Percentiles rank a stretch among this genome's conserved stretches.
Evolutionary conservation across 1,140 invertebrate genomes (phyloP).

Genomic region (Hirudo medicinalis): DNA sequence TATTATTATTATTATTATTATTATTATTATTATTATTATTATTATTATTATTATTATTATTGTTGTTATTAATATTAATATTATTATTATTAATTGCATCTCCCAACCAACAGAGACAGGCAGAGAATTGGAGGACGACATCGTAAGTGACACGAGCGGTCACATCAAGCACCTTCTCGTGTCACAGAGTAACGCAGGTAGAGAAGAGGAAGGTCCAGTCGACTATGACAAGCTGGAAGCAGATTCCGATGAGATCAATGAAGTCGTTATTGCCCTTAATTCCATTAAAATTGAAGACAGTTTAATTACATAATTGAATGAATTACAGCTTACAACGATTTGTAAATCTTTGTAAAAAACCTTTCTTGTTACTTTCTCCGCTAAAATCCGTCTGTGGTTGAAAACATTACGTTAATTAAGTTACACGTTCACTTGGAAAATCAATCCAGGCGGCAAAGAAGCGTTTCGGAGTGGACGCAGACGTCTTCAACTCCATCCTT

Average conservation of each 20-base stretch:
- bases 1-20: too few species aligned
- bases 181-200: slow-evolving; percentile 28
- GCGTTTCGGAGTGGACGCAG: slow-evolving; percentile 58
- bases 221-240: slow-evolving; percentile 34
- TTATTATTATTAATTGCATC: neutral
- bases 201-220: slow-evolving; percentile 29
- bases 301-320: too few species aligned
- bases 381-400: too few species aligned
- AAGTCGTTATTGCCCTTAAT: neutral
- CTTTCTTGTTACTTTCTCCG: too few species aligned
- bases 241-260: slow-evolving; percentile 33
- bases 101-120: neutral
- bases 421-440: too few species aligned
- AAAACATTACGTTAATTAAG: too few species aligned
- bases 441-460: slow-evolving; percentile 28
- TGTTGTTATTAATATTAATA: neutral
- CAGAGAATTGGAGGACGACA: slow-evolving; percentile 64
- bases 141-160: slow-evolving; percentile 81
- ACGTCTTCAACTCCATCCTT: slow-evolving; percentile 56
- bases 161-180: slow-evolving; percentile 78
- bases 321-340: too few species aligned
- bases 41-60: neutral
- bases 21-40: too few species aligned
- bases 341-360: too few species aligned
- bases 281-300: too few species aligned